phyloP scores from a whole-genome alignment of 37 sponge, comb jelly and placozoan genomes.

The Dysidea cf. avara region DNA sequence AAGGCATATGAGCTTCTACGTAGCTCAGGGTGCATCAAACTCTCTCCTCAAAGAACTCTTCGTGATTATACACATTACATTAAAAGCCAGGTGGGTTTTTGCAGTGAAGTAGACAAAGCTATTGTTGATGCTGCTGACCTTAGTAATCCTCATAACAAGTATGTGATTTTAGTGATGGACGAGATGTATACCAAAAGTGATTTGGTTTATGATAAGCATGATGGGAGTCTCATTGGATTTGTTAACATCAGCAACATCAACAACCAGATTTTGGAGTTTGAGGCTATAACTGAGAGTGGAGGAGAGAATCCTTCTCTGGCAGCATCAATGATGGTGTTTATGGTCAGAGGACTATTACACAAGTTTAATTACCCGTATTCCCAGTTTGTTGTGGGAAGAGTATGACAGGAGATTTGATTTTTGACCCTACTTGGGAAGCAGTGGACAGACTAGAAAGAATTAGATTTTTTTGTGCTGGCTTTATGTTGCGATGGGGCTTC shows the following conservation, averaged over 20 bases:
- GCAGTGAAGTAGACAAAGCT: background rate
- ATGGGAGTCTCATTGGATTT: conserved; percentile 25
- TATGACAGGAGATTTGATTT: conserved; percentile 1
- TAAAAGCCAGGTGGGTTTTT: background rate
- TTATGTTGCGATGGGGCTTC: conserved; percentile 6
- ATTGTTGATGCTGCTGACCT: background rate
- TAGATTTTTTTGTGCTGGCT: background rate
- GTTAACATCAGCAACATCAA: conserved; percentile 16
- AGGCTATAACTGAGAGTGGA: too few species aligned
- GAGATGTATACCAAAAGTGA: conserved; percentile 3
- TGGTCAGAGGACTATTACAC: conserved; percentile 37
- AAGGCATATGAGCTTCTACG: background rate
- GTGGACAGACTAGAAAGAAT: background rate
- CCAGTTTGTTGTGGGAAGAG: background rate
- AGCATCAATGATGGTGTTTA: conserved; percentile 32
- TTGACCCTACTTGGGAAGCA: conserved; percentile 37
- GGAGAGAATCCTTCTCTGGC: conserved; percentile 2
- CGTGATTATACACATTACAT: background rate
- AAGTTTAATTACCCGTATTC: conserved; percentile 1
- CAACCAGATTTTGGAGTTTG: conserved; percentile 12
- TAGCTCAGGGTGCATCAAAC: background rate
- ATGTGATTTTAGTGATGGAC: conserved; percentile 17
- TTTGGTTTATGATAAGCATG: conserved; percentile 8
- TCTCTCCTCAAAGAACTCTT: conserved; percentile 5
- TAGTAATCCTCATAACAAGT: background rate